A percentile compares a stretch with the other conserved stretches of the same genome.
Conservation (phyloP, 2,113 vertebrate genomes). For the Gila orcuttii region DNA sequence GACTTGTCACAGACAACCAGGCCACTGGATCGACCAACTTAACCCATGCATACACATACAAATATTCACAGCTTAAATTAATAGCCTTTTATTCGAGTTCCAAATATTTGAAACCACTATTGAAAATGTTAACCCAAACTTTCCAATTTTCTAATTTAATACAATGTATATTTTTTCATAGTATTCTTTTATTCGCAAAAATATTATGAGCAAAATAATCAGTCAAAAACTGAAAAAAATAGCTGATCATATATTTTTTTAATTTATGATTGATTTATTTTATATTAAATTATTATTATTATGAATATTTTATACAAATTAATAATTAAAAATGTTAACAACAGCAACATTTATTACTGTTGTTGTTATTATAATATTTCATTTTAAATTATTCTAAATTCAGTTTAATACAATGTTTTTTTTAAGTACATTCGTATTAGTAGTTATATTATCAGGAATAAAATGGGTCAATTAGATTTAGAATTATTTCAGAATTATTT, state of each 20-base stretch:
- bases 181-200: not conserved
- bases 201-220: not conserved
- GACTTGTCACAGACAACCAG: slow-evolving; percentile 16
- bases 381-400: not conserved
- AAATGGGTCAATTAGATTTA: too few relatives aligned
- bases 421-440: too few relatives aligned
- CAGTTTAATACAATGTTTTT: not conserved
- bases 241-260: too few relatives aligned
- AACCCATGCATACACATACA: not conserved
- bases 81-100: not conserved
- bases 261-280: too few relatives aligned
- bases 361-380: not conserved
- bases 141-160: not conserved
- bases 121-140: not conserved
- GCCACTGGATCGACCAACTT: not conserved
- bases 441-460: too few relatives aligned
- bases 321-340: not conserved
- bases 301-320: not conserved
- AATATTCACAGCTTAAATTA: not conserved
- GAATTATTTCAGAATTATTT: too few relatives aligned
- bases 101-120: not conserved
- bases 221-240: not conserved
- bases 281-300: too few relatives aligned
- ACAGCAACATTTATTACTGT: not conserved
- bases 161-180: not conserved